phyloP scores from a whole-genome alignment of 1,140 invertebrate species.

The Drosophila carrolli region DNA sequence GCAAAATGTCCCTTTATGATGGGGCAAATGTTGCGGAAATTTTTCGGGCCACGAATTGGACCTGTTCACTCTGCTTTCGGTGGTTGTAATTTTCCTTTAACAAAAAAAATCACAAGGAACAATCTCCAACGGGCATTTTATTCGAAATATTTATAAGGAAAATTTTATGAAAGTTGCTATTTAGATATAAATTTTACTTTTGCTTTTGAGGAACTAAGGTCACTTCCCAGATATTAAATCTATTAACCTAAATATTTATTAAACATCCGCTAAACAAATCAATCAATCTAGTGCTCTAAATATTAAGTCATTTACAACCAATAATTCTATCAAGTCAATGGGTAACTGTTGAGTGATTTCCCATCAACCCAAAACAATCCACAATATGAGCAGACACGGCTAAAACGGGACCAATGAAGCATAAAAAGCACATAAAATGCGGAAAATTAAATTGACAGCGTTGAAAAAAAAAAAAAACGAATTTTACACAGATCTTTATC shows the following conservation, averaged over 20 bases:
- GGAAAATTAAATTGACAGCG: slow-evolving; percentile 41
- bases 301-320: slow-evolving; percentile 13
- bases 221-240: neutral
- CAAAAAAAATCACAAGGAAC: slow-evolving; percentile 11
- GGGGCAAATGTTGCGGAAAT: slow-evolving; percentile 62
- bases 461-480: slow-evolving; percentile 15
- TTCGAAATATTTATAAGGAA: slow-evolving; percentile 4
- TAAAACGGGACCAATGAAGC: slow-evolving; percentile 52
- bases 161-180: neutral
- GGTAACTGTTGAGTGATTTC: slow-evolving; percentile 11
- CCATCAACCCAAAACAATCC: neutral
- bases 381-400: slow-evolving; percentile 5
- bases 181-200: neutral
- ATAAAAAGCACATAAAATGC: slow-evolving; percentile 57
- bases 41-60: slow-evolving; percentile 33
- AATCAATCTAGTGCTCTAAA: neutral
- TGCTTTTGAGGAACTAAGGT: neutral
- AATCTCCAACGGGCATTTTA: slow-evolving; percentile 1
- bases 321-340: no score
- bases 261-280: neutral
- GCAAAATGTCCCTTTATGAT: slow-evolving; percentile 34
- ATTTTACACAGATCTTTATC: slow-evolving; percentile 42
- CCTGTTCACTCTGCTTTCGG: slow-evolving; percentile 7
- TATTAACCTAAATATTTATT: neutral
- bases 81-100: neutral